phyloP scores from a whole-genome alignment of 2,888 invertebrate species.

The Biston betularia region DNA sequence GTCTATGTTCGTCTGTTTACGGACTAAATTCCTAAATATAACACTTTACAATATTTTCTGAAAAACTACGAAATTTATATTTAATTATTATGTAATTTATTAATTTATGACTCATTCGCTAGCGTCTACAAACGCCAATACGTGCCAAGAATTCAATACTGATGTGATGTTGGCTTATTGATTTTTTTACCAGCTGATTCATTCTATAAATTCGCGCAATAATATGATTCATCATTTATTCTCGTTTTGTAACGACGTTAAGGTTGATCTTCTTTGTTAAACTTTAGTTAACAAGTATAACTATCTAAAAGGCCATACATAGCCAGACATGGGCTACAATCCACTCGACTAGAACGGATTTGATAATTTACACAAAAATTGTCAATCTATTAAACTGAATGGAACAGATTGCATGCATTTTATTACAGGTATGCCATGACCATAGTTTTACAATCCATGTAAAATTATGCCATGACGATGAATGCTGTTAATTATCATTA shows the following conservation, averaged over 20 bases:
- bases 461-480: too few species aligned
- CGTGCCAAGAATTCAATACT: conserved; percentile 39
- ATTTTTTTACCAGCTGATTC: conserved; percentile 82
- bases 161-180: conserved; percentile 64
- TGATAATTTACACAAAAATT: conserved; percentile 1
- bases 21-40: not conserved
- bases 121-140: conserved; percentile 1
- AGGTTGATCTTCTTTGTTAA: conserved; percentile 34
- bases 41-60: not conserved
- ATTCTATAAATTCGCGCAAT: conserved; percentile 68
- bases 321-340: conserved; percentile 29
- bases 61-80: not conserved
- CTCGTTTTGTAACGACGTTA: conserved; percentile 54
- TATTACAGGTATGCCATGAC: too few species aligned
- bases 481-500: too few species aligned
- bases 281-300: conserved; percentile 24
- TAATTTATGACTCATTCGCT: not conserved
- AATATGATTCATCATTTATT: conserved; percentile 74
- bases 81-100: not conserved
- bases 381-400: not conserved
- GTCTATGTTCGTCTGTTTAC: conserved; percentile 55
- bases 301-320: conserved; percentile 30
- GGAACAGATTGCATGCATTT: not conserved
- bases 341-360: not conserved
- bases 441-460: too few species aligned